Conservation (phyloP, 2,888 invertebrate genomes). For the Mimachlamys varia region DNA sequence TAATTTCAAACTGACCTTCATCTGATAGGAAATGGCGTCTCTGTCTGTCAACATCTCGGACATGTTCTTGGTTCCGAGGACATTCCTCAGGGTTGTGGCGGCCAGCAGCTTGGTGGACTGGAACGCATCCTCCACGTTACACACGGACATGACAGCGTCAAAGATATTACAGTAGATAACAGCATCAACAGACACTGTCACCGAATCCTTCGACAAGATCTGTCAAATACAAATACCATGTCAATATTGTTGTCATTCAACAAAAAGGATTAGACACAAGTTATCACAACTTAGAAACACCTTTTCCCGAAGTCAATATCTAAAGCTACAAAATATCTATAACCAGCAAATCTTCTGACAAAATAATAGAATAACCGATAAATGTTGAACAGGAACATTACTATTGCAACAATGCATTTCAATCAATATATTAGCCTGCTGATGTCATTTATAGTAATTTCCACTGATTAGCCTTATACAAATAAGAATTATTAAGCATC, state of each 20-base stretch:
- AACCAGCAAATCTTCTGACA: too few relatives aligned
- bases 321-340: constrained; percentile 41
- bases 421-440: too few relatives aligned
- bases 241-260: not conserved
- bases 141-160: constrained; percentile 97
- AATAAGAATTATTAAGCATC: too few relatives aligned
- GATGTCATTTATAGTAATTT: too few relatives aligned
- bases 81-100: constrained; percentile 86
- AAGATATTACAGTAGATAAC: constrained; percentile 87
- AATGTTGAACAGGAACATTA: too few relatives aligned
- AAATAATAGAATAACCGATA: too few relatives aligned
- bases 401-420: too few relatives aligned
- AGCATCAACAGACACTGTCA: constrained; percentile 98
- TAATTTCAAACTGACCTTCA: constrained; percentile 83
- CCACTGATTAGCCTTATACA: too few relatives aligned
- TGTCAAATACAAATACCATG: constrained; percentile 79
- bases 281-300: too few relatives aligned
- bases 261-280: not conserved
- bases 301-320: too few relatives aligned
- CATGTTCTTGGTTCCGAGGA: constrained; percentile 96
- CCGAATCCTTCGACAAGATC: constrained; percentile 98
- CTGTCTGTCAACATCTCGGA: constrained; percentile 98
- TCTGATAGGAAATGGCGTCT: constrained; percentile 94
- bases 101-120: constrained; percentile 94
- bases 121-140: constrained; percentile 98